Evolutionary conservation across 2,113 vertebrate species (phyloP).

Genomic region (Herpailurus yagouaroundi): DNA sequence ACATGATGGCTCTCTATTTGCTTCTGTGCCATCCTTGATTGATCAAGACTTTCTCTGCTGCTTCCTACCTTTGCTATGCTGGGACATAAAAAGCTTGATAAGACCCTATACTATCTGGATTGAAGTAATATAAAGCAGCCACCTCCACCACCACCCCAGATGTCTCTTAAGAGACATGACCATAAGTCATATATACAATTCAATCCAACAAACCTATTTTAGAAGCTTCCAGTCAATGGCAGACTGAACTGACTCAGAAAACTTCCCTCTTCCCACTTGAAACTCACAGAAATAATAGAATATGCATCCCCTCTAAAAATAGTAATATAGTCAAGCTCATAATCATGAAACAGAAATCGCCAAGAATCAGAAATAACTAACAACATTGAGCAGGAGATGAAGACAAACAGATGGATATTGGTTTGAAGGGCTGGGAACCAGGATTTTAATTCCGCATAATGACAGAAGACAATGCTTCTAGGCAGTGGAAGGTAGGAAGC

Average conservation of each 20-base stretch:
- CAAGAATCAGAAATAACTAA: background rate
- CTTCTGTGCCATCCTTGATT: conserved; percentile 30
- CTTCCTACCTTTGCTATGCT: background rate
- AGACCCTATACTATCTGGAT: background rate
- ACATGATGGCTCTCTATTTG: background rate
- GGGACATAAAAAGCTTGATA: background rate
- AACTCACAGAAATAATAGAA: conserved; percentile 38
- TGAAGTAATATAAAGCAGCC: background rate
- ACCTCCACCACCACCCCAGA: background rate
- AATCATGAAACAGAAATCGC: conserved; percentile 21
- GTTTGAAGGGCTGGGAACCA: background rate
- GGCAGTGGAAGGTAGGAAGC: background rate
- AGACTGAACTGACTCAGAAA: conserved; percentile 8
- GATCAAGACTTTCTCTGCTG: background rate
- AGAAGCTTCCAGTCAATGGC: background rate
- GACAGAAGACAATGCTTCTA: background rate
- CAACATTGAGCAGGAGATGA: background rate
- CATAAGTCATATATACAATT: background rate
- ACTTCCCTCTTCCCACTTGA: background rate
- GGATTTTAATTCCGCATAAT: background rate
- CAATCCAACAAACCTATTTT: background rate
- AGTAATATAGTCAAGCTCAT: background rate
- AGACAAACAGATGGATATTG: conserved; percentile 21
- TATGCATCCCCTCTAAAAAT: background rate
- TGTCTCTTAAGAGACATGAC: background rate